These are phyloP conservation scores for Platysteira castanea DNA, from an alignment of 2,113 vertebrate species.

Conservation along the genomic window DNA sequence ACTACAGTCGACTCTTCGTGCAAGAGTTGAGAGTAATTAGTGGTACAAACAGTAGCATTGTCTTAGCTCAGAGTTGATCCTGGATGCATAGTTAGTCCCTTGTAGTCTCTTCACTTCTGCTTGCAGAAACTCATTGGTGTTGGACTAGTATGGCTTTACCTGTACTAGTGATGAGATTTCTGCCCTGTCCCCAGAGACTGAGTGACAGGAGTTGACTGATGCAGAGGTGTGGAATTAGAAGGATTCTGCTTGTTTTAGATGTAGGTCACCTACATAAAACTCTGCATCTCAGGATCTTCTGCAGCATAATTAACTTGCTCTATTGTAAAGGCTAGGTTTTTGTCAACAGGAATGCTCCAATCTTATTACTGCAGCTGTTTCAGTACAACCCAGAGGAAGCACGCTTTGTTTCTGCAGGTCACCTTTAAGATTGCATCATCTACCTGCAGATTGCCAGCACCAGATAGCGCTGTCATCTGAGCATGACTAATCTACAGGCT, in stretches of 20 bases:
- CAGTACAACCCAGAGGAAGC: neutral
- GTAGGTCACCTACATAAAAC: conserved; percentile 51
- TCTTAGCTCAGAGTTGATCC: neutral
- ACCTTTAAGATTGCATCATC: conserved; percentile 61
- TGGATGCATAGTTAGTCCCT: neutral
- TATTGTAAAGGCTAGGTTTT: neutral
- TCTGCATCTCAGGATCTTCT: neutral
- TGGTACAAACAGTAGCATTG: neutral
- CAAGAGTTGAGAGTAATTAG: neutral
- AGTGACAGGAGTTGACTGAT: neutral
- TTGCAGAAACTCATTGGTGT: neutral
- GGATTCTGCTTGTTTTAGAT: neutral
- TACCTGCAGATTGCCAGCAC: conserved; percentile 52
- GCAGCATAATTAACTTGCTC: conserved; percentile 20
- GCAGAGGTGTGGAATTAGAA: neutral
- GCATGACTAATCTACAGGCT: conserved; percentile 21
- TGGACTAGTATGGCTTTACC: neutral
- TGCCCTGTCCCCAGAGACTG: neutral
- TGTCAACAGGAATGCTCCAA: neutral
- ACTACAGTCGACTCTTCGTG: neutral
- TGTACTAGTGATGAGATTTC: neutral
- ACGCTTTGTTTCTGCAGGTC: conserved; percentile 34
- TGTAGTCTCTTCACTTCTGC: neutral
- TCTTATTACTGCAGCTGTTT: conserved; percentile 9
- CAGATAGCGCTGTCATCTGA: conserved; percentile 38